phyloP scores from a whole-genome alignment of 2,888 invertebrate species.

The Lordiphosa andalusiaca region DNA sequence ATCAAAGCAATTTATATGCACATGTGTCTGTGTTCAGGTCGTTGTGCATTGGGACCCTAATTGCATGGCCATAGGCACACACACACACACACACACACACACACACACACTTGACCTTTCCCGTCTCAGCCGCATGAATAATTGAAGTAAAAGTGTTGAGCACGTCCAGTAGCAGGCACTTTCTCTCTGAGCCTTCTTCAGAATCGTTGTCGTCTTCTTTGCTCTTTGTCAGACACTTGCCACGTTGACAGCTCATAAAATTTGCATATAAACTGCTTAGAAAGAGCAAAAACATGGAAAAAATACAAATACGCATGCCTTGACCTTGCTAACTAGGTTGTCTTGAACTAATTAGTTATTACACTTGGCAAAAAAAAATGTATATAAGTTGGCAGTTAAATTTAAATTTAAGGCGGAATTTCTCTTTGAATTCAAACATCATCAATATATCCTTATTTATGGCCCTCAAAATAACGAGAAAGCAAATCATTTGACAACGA shows the following conservation, averaged over 20 bases:
- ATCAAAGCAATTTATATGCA: conserved; percentile 68
- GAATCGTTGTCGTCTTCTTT: conserved; percentile 25
- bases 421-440: not conserved
- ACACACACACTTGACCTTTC: conserved; percentile 33
- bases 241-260: conserved; percentile 73
- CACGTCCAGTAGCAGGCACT: conserved; percentile 20
- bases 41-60: conserved; percentile 33
- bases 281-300: conserved; percentile 14
- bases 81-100: conserved; percentile 1
- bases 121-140: conserved; percentile 48
- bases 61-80: conserved; percentile 30
- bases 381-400: too few relatives aligned
- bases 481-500: conserved; percentile 2
- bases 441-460: conserved; percentile 5
- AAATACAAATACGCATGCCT: not conserved
- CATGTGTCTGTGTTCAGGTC: conserved; percentile 33
- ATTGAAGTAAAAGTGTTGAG: conserved; percentile 63
- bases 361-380: too few relatives aligned
- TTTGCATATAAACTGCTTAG: conserved; percentile 67
- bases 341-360: too few relatives aligned
- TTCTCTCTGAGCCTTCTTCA: conserved; percentile 13
- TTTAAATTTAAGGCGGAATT: too few relatives aligned
- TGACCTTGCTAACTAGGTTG: too few relatives aligned
- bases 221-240: conserved; percentile 34
- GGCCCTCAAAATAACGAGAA: conserved; percentile 7